Evolutionary conservation across 2,113 vertebrate genomes (phyloP).

Genomic region (Myotis yumanensis): DNA sequence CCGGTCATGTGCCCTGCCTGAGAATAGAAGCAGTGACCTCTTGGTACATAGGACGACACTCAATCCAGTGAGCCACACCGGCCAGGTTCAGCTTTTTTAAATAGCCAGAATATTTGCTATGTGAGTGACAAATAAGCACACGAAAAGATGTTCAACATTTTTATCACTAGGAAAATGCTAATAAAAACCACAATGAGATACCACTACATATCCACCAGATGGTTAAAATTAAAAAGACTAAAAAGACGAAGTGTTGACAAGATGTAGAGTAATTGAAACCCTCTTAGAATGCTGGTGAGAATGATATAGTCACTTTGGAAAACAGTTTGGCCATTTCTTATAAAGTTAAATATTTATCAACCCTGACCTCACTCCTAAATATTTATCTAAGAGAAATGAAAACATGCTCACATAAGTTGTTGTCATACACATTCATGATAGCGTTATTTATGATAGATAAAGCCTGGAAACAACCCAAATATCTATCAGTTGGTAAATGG

Average conservation of each 20-base stretch:
- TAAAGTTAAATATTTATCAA: background rate
- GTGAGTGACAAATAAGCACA: background rate
- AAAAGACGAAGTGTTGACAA: background rate
- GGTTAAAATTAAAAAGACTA: conserved; percentile 4
- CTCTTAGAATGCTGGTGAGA: background rate
- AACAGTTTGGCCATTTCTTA: background rate
- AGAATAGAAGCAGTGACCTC: too few relatives aligned
- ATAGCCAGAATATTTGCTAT: background rate
- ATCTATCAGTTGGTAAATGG: background rate
- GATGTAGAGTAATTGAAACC: background rate
- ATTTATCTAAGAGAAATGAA: background rate
- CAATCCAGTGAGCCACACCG: too few relatives aligned
- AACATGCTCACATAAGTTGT: background rate
- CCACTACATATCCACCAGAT: background rate
- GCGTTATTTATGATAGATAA: background rate
- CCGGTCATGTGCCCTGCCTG: too few relatives aligned
- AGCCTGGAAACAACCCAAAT: background rate
- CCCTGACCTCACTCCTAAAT: background rate
- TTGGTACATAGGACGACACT: too few relatives aligned
- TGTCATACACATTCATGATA: background rate
- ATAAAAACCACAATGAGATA: background rate
- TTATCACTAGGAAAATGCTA: background rate
- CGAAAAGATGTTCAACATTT: background rate
- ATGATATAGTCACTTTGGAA: background rate
- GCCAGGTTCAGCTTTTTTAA: background rate